These are phyloP conservation scores for Miichthys miiuy DNA, from an alignment of 2,797 vertebrate genomes.

Conservation along the genomic window DNA sequence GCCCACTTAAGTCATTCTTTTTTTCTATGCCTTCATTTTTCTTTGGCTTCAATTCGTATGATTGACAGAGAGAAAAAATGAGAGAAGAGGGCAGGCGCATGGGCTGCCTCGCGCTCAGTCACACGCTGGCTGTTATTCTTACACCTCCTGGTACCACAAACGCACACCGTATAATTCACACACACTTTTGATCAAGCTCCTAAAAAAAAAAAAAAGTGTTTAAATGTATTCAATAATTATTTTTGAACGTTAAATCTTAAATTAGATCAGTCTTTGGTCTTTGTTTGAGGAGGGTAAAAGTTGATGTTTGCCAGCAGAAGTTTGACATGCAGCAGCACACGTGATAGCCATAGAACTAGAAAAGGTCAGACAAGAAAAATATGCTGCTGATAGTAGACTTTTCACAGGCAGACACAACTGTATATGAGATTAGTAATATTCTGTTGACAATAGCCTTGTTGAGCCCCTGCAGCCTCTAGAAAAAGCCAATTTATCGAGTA, in stretches of 20 bases:
- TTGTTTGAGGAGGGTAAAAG: background rate
- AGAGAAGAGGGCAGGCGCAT: constrained; percentile 43
- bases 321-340: too few species aligned
- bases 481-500: background rate
- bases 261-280: background rate
- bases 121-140: constrained; percentile 58
- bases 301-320: background rate
- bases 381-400: too few species aligned
- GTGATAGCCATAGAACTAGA: too few species aligned
- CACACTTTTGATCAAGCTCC: constrained; percentile 17
- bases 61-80: constrained; percentile 16
- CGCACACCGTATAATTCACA: constrained; percentile 23
- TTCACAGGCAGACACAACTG: too few species aligned
- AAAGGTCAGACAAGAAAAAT: background rate
- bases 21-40: constrained; percentile 29
- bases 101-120: constrained; percentile 66
- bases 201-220: background rate
- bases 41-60: constrained; percentile 40
- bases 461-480: background rate
- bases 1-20: constrained; percentile 51
- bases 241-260: background rate
- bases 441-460: background rate
- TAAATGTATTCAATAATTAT: background rate
- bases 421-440: background rate
- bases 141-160: constrained; percentile 68